Percentiles rank a stretch among this genome's conserved stretches.
These are phyloP conservation scores for Disparrhopalites patrizii DNA, from an alignment of 2,888 invertebrate genomes.

Conservation along the genomic window DNA sequence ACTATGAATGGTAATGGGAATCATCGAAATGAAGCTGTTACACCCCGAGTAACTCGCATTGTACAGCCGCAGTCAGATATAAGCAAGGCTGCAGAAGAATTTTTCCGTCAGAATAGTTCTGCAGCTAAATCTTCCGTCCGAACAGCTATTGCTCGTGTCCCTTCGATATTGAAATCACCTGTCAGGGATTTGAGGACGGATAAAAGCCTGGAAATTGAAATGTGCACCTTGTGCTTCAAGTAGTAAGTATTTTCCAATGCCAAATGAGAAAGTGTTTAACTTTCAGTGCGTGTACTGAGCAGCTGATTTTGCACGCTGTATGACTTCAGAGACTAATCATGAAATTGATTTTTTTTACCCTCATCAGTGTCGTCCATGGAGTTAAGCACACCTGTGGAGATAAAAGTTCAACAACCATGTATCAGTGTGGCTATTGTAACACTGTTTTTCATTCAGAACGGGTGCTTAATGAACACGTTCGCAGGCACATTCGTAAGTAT, in stretches of 20 bases:
- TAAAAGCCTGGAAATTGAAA: constrained; percentile 16
- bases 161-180: neutral
- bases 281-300: neutral
- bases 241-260: constrained; percentile 13
- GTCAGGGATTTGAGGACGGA: neutral
- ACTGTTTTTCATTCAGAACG: constrained; percentile 12
- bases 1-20: neutral
- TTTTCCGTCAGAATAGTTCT: neutral
- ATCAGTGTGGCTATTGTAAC: constrained; percentile 21
- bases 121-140: neutral
- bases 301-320: no score
- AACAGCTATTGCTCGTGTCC: neutral
- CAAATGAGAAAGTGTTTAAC: neutral
- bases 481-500: constrained; percentile 9
- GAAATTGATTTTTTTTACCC: neutral
- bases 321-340: neutral
- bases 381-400: constrained; percentile 9
- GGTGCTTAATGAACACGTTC: constrained; percentile 13
- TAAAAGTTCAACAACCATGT: constrained; percentile 8
- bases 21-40: neutral
- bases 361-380: constrained; percentile 16
- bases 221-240: constrained; percentile 20
- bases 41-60: neutral
- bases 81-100: no score
- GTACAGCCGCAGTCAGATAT: no score